A percentile compares a stretch with the other conserved stretches of the same genome.
phyloP scores from a whole-genome alignment of 2,113 vertebrate species.

The Anhinga anhinga region DNA sequence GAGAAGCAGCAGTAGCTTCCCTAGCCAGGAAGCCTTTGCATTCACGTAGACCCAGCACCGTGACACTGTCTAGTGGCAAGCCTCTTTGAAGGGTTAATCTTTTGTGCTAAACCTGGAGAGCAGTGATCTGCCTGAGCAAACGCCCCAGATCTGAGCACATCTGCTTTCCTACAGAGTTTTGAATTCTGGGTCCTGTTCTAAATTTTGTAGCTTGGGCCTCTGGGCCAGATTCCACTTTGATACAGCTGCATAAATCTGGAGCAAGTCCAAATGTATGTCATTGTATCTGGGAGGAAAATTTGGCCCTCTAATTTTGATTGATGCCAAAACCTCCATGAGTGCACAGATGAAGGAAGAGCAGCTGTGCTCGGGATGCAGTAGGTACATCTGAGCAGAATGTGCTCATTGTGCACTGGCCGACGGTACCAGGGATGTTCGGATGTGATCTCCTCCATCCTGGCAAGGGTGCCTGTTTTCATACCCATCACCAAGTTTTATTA shows the following conservation, averaged over 20 bases:
- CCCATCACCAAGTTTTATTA: not conserved
- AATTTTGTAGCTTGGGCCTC: not conserved
- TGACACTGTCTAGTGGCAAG: not conserved
- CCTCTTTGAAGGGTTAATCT: not conserved
- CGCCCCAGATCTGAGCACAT: not conserved
- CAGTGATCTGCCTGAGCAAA: not conserved
- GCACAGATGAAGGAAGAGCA: not conserved
- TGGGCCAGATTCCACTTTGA: constrained; percentile 5
- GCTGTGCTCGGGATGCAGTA: not conserved
- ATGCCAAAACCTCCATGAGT: not conserved
- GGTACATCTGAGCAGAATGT: not conserved
- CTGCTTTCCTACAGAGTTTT: not conserved
- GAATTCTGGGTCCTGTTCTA: not conserved
- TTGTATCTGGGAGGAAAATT: not conserved
- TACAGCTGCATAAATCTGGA: constrained; percentile 43
- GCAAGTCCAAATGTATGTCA: not conserved
- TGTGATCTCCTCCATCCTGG: not conserved
- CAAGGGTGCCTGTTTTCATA: not conserved
- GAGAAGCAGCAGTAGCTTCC: not conserved
- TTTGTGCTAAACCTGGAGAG: not conserved
- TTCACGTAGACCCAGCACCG: rapidly evolving
- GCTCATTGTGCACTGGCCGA: not conserved
- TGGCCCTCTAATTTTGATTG: not conserved
- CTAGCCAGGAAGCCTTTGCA: rapidly evolving
- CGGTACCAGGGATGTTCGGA: not conserved